Percentiles rank a stretch among this genome's conserved stretches.
phyloP scores from a whole-genome alignment of 2,797 vertebrate species.

The Crax fasciolata region DNA sequence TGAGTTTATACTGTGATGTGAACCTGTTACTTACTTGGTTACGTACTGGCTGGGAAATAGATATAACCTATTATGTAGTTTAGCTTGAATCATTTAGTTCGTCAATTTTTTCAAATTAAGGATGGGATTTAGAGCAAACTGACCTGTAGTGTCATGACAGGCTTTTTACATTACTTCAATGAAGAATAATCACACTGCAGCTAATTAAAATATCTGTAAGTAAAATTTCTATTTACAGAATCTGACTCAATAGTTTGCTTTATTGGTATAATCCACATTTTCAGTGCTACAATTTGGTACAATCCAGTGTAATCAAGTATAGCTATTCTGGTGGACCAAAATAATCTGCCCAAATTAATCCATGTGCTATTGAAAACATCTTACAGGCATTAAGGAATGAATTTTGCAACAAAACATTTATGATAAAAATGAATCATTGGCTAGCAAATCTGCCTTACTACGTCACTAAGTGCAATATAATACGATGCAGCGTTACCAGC shows the following conservation, averaged over 20 bases:
- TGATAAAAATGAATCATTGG: not conserved
- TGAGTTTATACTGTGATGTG: not conserved
- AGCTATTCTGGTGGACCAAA: not conserved
- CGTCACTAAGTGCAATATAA: not conserved
- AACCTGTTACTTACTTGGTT: not conserved
- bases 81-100: not conserved
- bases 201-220: not conserved
- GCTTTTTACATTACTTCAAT: not conserved
- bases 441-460: not conserved
- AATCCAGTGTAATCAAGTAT: not conserved
- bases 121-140: not conserved
- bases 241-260: not conserved
- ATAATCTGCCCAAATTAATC: not conserved
- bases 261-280: not conserved
- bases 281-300: not conserved
- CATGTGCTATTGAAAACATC: not conserved
- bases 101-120: not conserved
- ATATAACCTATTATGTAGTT: not conserved
- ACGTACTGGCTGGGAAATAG: not conserved
- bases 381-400: not conserved
- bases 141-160: not conserved
- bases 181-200: not conserved
- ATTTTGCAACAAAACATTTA: constrained; percentile 18
- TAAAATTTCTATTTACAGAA: not conserved
- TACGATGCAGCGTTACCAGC: not conserved